Percentiles rank a stretch among this genome's conserved stretches.
Conservation (phyloP, 2,888 invertebrate species). For the Lasioglossum leucozonium region DNA sequence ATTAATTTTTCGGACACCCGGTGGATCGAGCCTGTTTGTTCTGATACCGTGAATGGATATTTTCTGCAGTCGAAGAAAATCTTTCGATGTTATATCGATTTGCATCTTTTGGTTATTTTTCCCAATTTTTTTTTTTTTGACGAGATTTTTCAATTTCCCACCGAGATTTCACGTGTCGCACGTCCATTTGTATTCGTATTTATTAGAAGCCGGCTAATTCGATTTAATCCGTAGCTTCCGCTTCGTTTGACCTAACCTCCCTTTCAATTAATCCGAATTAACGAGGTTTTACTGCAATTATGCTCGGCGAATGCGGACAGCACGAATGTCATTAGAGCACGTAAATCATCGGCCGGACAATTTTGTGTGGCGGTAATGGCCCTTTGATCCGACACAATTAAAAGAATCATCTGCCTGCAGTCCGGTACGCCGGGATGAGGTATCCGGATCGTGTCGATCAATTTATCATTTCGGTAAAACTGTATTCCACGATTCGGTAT, state of each 20-base stretch:
- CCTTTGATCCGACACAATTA: neutral
- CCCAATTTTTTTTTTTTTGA: neutral
- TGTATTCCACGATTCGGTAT: neutral
- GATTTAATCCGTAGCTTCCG: conserved; percentile 23
- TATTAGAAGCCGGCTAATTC: neutral
- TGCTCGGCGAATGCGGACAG: neutral
- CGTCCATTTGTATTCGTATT: neutral
- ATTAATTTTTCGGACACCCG: no score
- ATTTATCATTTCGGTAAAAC: neutral
- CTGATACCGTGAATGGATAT: no score
- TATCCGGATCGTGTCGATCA: neutral
- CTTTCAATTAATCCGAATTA: conserved; percentile 30
- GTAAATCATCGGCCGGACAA: neutral
- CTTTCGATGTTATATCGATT: no score
- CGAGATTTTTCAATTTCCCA: neutral
- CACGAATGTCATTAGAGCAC: conserved; percentile 17
- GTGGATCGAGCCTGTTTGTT: no score
- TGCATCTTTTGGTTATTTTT: no score
- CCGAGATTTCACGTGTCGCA: neutral
- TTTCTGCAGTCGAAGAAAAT: no score
- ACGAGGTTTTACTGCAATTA: conserved; percentile 20
- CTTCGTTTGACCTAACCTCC: conserved; percentile 19
- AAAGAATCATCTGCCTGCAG: neutral
- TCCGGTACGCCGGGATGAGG: neutral
- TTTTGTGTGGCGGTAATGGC: neutral